Evolutionary conservation across 2,113 vertebrate species (phyloP).

Genomic region (Gasterosteus nipponicus): DNA sequence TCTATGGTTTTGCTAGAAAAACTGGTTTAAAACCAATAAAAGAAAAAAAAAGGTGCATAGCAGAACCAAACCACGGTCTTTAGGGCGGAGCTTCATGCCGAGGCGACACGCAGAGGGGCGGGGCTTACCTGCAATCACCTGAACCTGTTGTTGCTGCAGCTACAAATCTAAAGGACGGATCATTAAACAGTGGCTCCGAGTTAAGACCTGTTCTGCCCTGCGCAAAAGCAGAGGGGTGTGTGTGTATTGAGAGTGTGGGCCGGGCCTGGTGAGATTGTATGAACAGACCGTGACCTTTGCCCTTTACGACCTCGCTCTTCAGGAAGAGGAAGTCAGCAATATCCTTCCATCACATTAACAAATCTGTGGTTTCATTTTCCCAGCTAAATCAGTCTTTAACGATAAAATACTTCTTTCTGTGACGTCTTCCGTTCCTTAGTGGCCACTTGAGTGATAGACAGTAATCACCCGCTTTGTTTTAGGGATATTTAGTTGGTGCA

Average conservation of each 20-base stretch:
- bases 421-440: constrained; percentile 5
- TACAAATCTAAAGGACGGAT: not conserved
- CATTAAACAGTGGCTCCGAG: not conserved
- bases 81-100: too few relatives aligned
- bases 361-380: constrained; percentile 1
- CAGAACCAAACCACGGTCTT: too few relatives aligned
- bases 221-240: not conserved
- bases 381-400: not conserved
- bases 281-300: constrained; percentile 10
- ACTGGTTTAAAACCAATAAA: too few relatives aligned
- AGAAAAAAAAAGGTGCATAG: too few relatives aligned
- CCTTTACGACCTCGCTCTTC: constrained; percentile 5
- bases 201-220: not conserved
- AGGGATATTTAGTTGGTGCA: constrained; percentile 21
- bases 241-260: too few relatives aligned
- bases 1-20: too few relatives aligned
- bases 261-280: not conserved
- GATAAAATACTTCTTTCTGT: not conserved
- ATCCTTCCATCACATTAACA: not conserved
- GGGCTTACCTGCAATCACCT: too few relatives aligned
- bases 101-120: too few relatives aligned
- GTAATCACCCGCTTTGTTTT: not conserved
- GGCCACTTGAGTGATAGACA: not conserved
- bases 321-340: not conserved
- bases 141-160: too few relatives aligned